Evolutionary conservation across 64 coral and sea anemone genomes (phyloP).

Genomic region (Porites lutea): DNA sequence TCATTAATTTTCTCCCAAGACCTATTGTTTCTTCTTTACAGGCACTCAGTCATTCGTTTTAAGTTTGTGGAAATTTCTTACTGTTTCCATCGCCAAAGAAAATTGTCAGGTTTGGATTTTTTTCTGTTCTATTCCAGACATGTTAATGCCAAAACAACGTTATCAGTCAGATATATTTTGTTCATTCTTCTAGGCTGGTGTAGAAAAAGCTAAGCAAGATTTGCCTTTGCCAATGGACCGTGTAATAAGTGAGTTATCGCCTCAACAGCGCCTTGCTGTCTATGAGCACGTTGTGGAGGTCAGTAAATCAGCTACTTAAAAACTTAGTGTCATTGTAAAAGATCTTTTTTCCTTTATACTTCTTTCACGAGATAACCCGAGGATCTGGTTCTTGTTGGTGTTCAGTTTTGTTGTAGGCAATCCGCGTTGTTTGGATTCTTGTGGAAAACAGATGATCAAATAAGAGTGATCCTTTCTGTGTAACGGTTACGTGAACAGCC

Average conservation of each 20-base stretch:
- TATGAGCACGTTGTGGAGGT: conserved; percentile 39
- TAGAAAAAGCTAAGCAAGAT: not conserved
- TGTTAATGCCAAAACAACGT: not conserved
- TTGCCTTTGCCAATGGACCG: conserved; percentile 21
- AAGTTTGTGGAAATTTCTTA: conserved; percentile 42
- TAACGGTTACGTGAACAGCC: too few species aligned
- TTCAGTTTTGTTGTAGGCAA: too few species aligned
- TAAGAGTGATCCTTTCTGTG: too few species aligned
- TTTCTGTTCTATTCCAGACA: not conserved
- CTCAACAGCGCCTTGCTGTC: conserved; percentile 29
- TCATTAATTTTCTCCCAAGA: too few species aligned
- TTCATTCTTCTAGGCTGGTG: not conserved
- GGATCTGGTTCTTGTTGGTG: too few species aligned
- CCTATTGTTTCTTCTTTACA: not conserved
- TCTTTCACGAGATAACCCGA: too few species aligned
- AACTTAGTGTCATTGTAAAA: too few species aligned
- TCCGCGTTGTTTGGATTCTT: too few species aligned
- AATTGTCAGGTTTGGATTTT: not conserved
- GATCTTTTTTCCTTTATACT: too few species aligned
- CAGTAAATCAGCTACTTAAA: not conserved
- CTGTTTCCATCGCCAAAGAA: conserved; percentile 11
- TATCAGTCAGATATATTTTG: not conserved
- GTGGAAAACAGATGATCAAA: too few species aligned
- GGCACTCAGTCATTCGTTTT: conserved; percentile 20
- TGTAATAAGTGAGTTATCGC: not conserved